Evolutionary conservation across 2,888 invertebrate species (phyloP), one percentile per base, ranked within the genome.

Genomic region (Polymixis lichenea): DNA sequence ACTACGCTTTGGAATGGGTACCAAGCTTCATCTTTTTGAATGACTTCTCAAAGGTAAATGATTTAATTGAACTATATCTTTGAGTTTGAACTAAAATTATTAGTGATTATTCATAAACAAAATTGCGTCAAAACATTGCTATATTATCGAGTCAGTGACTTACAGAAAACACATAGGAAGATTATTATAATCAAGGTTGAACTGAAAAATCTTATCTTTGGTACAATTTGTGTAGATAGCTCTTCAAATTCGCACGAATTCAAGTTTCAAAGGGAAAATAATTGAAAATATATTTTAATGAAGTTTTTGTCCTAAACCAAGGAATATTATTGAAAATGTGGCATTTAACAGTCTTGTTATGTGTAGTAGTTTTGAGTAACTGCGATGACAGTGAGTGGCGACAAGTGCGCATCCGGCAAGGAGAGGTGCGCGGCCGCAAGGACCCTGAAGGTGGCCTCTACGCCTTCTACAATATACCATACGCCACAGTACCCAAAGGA

Each of bases 401-500:
- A 38, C 32, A 88, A 46, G 89, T 93, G 15, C 77, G 83, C n/a
- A 91, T 84, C 3, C 51, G 66, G 1, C 92, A 92, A 76, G 93
- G 93, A 2, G 87, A 88, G 0, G 90, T 93, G 22, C 87, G 88
- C 7, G 93, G 93, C 0, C 92, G 90, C 67, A 90, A 80, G 55
- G 89, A 90, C 6, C 80, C 87, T 0, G 83, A 78, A 8, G 79
- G 86, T 11, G 89, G 89, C n/a, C 75, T 91, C 9, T 93, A 85
- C 67, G 80, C 79, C 3, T 94, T 92, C 75, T 87, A 91, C 32
- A 87, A 88, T 49, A 92, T 94, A 9, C 93, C 93, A 0, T 94
- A 93, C 62, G 93, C 93, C 0, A 92, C 89, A 1, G 91, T 87
- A 2, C 93, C 93, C 0, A 89, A 80, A 1, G 93, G 92, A 8